Conservation (phyloP, 2,113 vertebrate genomes). For the Motacilla tschutschensis region DNA sequence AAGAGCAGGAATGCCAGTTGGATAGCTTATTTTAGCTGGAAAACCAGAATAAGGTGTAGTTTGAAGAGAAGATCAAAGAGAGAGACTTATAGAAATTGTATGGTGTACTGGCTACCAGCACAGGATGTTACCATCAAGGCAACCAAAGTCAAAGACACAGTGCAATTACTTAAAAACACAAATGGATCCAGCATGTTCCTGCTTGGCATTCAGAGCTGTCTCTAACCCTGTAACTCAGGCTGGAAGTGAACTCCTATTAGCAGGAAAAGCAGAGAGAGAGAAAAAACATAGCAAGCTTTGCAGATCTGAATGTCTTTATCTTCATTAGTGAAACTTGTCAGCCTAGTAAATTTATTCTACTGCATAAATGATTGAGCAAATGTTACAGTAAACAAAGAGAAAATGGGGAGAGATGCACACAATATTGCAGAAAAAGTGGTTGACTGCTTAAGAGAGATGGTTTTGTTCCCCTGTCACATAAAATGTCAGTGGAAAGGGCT, state of each 20-base stretch:
- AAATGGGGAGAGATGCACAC: neutral
- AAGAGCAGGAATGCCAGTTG: neutral
- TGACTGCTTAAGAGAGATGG: neutral
- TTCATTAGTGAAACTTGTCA: neutral
- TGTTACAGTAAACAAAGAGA: neutral
- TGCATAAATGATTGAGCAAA: neutral
- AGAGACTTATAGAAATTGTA: neutral
- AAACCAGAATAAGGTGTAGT: conserved; percentile 26
- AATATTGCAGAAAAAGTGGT: neutral
- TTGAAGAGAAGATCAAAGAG: conserved; percentile 5
- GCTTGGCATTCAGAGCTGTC: conserved; percentile 9
- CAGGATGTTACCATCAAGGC: neutral
- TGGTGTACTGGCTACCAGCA: neutral
- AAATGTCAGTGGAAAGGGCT: neutral
- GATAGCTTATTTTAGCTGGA: neutral
- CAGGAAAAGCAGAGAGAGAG: neutral
- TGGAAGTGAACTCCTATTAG: neutral
- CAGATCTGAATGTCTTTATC: neutral
- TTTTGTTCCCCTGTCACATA: neutral
- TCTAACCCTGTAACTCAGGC: neutral
- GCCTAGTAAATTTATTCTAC: neutral
- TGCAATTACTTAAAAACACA: conserved; percentile 14
- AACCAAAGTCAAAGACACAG: conserved; percentile 1
- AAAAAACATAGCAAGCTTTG: neutral
- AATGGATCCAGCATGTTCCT: conserved; percentile 26